Evolutionary conservation across 2,888 invertebrate species (phyloP).

Genomic region (Phaonia tiefii): DNA sequence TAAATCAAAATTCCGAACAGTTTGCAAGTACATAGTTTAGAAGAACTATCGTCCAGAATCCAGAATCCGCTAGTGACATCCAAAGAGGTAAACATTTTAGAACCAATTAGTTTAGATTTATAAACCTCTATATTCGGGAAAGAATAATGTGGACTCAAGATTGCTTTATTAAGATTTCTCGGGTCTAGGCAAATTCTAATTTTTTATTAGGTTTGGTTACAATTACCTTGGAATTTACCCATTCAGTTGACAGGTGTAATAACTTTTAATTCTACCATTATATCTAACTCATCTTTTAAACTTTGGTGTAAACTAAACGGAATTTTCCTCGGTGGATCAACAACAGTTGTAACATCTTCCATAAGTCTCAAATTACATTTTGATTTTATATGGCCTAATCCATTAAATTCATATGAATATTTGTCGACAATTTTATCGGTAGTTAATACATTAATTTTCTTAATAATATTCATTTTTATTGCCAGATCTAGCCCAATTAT

Average conservation of each 20-base stretch:
- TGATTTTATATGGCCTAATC: slow-evolving; percentile 44
- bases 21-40: no score
- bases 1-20: no score
- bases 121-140: no score
- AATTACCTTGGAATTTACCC: slow-evolving; percentile 53
- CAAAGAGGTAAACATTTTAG: no score
- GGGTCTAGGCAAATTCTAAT: no score
- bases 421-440: slow-evolving; percentile 35
- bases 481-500: slow-evolving; percentile 34
- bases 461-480: slow-evolving; percentile 33
- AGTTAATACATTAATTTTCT: slow-evolving; percentile 36
- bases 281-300: slow-evolving; percentile 44
- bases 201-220: no score
- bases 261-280: slow-evolving; percentile 40
- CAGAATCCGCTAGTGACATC: no score
- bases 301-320: slow-evolving; percentile 40
- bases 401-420: slow-evolving; percentile 49
- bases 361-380: slow-evolving; percentile 44
- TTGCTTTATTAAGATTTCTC: no score
- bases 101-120: no score
- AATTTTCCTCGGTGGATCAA: slow-evolving; percentile 49
- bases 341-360: slow-evolving; percentile 20
- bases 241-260: slow-evolving; percentile 53
- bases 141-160: no score
- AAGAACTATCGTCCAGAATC: no score